Conservation (phyloP, 2,888 invertebrate genomes). For the Agriotes lineatus region DNA sequence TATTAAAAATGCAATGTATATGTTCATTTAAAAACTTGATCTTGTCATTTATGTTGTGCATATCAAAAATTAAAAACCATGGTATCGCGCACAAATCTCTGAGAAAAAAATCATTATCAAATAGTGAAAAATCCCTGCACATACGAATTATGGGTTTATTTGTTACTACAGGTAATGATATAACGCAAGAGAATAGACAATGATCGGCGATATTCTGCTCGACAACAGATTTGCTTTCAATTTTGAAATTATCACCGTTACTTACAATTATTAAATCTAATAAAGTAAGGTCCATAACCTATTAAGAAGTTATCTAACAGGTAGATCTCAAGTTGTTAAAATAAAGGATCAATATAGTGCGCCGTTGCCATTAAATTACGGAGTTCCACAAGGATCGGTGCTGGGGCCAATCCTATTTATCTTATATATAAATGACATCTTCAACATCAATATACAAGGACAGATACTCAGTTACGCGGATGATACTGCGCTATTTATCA, state of each 20-base stretch:
- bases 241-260: not conserved
- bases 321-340: too few relatives aligned
- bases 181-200: not conserved
- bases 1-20: not conserved
- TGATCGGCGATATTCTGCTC: not conserved
- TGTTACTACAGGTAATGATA: not conserved
- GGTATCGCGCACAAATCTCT: not conserved
- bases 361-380: too few relatives aligned
- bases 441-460: too few relatives aligned
- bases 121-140: not conserved
- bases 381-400: too few relatives aligned
- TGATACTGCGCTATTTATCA: too few relatives aligned
- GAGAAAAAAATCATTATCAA: not conserved
- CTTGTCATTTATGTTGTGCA: not conserved
- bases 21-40: not conserved
- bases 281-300: too few relatives aligned
- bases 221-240: not conserved
- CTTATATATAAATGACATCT: too few relatives aligned
- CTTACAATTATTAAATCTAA: not conserved
- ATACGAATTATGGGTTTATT: not conserved
- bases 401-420: too few relatives aligned
- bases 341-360: too few relatives aligned
- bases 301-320: too few relatives aligned
- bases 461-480: too few relatives aligned
- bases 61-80: not conserved